Base-by-base conservation (phyloP, 2,888 invertebrate genomes). In the Hirudinaria manillensis region DNA sequence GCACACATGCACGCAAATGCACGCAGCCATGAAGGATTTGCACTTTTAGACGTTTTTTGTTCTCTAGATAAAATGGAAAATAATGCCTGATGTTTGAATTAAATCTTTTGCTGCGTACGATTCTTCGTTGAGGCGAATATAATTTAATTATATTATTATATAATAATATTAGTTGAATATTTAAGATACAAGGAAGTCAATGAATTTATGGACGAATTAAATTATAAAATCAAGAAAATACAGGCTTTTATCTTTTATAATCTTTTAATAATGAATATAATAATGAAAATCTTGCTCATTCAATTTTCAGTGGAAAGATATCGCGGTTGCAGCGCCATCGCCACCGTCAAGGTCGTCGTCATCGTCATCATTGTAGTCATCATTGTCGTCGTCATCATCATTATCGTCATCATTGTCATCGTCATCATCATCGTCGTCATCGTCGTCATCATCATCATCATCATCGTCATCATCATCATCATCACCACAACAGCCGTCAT, bases 371-470 rank as follows among this genome's bases (percentile, higher is more conserved):
- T 56, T 10, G 0, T 70, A 32, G 34, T 72, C 53, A 32, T 34
- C n/a, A 55, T 51, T 24, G 53, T 45, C 27, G 16, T 51, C 45
- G n/a, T 7, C 51, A 36, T 24, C 6, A n/a, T 38, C 27, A 36
- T 29, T n/a, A 36, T 45, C 45, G 19, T 27, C 56, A 56, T 51
- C 56, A 36, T 70, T 36, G 34, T 70, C n/a, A 36, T 45, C 32
- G 10, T 70, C 21, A 19, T 38, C 36, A 70, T 70, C 70, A 70
- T 70, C 45, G 1, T 70, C 70, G 19, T 70, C 70, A 29, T 70
- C 70, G n/a, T 45, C 45, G 21, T 70, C 70, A 36, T 45, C 70
- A 2, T 70, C 70, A 19, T 70, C 45, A 45, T 70, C 29, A 36
- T 2, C 70, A 19, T 70, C 36, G 36, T 70, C 70, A 19, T 70